A percentile compares a stretch with the other conserved stretches of the same genome.
phyloP scores from a whole-genome alignment of 2,113 vertebrate species.

The Actenoides hombroni region DNA sequence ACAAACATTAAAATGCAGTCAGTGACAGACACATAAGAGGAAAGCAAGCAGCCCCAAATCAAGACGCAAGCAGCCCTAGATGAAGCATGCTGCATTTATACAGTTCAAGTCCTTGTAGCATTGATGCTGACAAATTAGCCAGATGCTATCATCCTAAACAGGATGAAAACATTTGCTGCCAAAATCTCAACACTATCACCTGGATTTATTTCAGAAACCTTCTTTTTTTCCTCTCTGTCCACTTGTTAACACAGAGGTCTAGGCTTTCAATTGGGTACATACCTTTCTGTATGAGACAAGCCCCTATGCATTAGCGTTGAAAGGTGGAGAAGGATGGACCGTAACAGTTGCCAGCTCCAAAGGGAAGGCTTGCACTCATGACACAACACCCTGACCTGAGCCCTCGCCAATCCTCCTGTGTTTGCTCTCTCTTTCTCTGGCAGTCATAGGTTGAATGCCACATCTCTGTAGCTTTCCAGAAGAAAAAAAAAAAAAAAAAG shows the following conservation, averaged over 20 bases:
- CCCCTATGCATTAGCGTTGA: neutral
- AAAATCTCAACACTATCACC: neutral
- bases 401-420: neutral
- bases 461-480: neutral
- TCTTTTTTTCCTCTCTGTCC: neutral
- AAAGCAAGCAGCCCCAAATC: neutral
- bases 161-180: neutral
- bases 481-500: neutral
- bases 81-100: fast-evolving
- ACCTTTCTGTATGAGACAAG: fast-evolving
- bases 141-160: neutral
- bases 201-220: neutral
- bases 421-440: neutral
- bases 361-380: neutral
- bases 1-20: neutral
- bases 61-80: neutral
- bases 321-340: neutral
- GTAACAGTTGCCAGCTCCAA: neutral
- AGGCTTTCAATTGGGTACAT: neutral
- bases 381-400: neutral
- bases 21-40: neutral
- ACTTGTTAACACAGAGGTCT: neutral
- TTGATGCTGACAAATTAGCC: neutral
- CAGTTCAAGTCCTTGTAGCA: neutral
- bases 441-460: constrained; percentile 10